Percentiles rank a stretch among this genome's conserved stretches.
Conservation (phyloP, 2,797 vertebrate species). For the Allobates femoralis region DNA sequence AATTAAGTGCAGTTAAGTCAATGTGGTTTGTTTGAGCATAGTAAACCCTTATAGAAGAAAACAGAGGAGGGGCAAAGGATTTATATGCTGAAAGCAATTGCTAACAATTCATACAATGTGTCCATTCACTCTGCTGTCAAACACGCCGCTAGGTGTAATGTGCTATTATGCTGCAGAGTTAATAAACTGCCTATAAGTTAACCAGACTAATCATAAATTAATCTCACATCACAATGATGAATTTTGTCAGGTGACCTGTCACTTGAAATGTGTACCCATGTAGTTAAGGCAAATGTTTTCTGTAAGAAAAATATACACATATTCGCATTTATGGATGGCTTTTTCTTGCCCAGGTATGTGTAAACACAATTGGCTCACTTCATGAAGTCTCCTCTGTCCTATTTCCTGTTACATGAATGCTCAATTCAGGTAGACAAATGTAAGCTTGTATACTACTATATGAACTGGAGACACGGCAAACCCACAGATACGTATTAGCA, state of each 20-base stretch:
- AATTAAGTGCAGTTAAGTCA: constrained; percentile 63
- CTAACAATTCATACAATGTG: constrained; percentile 62
- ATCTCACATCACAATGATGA: constrained; percentile 62
- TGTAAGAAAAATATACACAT: constrained; percentile 65
- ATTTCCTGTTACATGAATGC: constrained; percentile 64
- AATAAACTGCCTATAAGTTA: constrained; percentile 60
- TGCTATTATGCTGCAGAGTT: constrained; percentile 62
- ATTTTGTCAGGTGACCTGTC: constrained; percentile 68
- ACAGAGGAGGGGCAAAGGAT: constrained; percentile 57
- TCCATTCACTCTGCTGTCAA: constrained; percentile 60
- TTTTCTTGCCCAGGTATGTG: constrained; percentile 63
- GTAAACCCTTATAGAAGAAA: constrained; percentile 62
- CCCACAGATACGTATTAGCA: constrained; percentile 49
- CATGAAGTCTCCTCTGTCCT: constrained; percentile 68
- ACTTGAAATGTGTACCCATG: constrained; percentile 61
- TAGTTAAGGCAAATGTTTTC: constrained; percentile 65
- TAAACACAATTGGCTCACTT: constrained; percentile 61
- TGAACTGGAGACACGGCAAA: constrained; percentile 47
- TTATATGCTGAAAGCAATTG: constrained; percentile 58
- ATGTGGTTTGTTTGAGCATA: constrained; percentile 57
- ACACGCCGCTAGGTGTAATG: constrained; percentile 49
- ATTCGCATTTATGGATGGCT: constrained; percentile 53
- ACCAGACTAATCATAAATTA: constrained; percentile 63
- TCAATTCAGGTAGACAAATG: constrained; percentile 67
- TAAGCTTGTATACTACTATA: constrained; percentile 49